phyloP scores from a whole-genome alignment of 2,797 vertebrate genomes.

The Pipistrellus pipistrellus region DNA sequence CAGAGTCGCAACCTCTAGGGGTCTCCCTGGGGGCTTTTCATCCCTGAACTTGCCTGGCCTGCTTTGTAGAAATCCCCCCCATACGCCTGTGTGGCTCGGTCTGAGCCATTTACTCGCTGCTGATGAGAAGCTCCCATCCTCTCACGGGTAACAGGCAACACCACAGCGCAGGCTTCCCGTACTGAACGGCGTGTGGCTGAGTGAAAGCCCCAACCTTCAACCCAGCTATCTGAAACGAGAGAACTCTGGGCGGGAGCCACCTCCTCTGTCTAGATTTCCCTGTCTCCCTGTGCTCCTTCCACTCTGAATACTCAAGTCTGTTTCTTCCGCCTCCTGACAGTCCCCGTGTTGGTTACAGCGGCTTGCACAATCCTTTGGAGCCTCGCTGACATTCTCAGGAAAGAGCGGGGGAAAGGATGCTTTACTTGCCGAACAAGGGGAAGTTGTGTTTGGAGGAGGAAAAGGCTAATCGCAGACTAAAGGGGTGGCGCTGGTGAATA shows the following conservation, averaged over 20 bases:
- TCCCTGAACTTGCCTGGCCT: neutral
- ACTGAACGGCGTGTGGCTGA: conserved; percentile 58
- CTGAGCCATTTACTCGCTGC: neutral
- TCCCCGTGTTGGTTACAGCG: conserved; percentile 39
- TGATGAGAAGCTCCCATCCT: conserved; percentile 43
- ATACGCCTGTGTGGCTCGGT: rapidly evolving
- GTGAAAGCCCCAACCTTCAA: conserved; percentile 68
- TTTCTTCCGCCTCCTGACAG: conserved; percentile 56
- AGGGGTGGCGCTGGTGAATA: conserved; percentile 21
- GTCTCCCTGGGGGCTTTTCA: neutral
- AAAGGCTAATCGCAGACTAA: conserved; percentile 60
- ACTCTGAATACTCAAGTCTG: conserved; percentile 44
- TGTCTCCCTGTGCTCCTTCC: conserved; percentile 11
- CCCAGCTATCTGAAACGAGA: neutral
- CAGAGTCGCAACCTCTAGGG: rapidly evolving
- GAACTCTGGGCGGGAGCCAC: neutral
- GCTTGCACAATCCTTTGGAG: conserved; percentile 15
- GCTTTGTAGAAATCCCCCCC: neutral
- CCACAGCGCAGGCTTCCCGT: conserved; percentile 64
- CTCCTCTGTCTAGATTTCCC: conserved; percentile 61
- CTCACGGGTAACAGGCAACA: conserved; percentile 22
- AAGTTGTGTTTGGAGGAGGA: conserved; percentile 39
- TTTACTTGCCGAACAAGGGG: conserved; percentile 60
- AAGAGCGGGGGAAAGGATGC: conserved; percentile 53
- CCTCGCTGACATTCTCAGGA: conserved; percentile 68